Conservation (phyloP, 2,888 invertebrate species). For the Adelognathus sp. region DNA sequence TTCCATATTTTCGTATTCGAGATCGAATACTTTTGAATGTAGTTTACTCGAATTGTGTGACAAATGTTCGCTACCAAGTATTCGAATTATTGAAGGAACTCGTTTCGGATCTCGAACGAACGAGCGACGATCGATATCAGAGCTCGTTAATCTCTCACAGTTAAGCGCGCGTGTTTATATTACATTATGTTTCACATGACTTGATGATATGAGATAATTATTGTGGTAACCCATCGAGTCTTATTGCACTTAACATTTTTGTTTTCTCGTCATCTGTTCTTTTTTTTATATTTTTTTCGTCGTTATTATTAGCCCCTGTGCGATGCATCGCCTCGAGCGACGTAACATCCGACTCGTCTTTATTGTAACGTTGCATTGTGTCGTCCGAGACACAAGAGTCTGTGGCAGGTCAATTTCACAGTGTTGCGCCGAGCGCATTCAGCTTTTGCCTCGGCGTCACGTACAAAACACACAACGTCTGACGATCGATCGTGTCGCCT, state of each 20-base stretch:
- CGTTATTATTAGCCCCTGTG: neutral
- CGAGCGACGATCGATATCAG: constrained; percentile 11
- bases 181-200: constrained; percentile 72
- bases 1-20: too few relatives aligned
- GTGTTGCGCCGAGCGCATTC: too few relatives aligned
- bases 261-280: constrained; percentile 62
- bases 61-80: neutral
- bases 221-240: constrained; percentile 76
- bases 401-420: too few relatives aligned
- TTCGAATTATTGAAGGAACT: neutral
- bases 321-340: too few relatives aligned
- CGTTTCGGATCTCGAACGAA: constrained; percentile 15
- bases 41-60: constrained; percentile 13
- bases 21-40: constrained; percentile 6
- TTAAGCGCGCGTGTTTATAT: constrained; percentile 61
- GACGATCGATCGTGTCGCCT: too few relatives aligned
- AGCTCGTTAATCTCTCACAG: constrained; percentile 20
- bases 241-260: constrained; percentile 76
- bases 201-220: constrained; percentile 73
- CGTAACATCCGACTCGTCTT: too few relatives aligned
- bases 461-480: too few relatives aligned
- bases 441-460: too few relatives aligned
- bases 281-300: constrained; percentile 25
- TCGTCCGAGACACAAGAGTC: too few relatives aligned
- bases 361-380: too few relatives aligned